Percentiles rank a stretch among this genome's conserved stretches.
Evolutionary conservation across 2,797 vertebrate genomes (phyloP).

Genomic region (Phalanger gymnotis): DNA sequence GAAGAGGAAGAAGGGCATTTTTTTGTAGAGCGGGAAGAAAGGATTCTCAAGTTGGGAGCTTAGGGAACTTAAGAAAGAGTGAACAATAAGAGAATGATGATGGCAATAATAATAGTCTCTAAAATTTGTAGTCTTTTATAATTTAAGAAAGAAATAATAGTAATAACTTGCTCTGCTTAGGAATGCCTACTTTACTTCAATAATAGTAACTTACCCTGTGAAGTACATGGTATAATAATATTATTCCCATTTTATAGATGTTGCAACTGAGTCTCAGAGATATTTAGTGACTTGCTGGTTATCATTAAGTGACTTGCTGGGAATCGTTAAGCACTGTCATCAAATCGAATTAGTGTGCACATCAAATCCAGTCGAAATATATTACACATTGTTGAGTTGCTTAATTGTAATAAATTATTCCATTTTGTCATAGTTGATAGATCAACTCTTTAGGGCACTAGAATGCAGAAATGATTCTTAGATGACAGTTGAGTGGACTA

Average conservation of each 20-base stretch:
- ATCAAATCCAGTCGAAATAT: background rate
- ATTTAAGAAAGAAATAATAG: too few relatives aligned
- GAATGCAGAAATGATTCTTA: background rate
- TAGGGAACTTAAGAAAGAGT: background rate
- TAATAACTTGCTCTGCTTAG: too few relatives aligned
- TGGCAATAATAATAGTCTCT: background rate
- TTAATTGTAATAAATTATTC: background rate
- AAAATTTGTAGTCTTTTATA: too few relatives aligned
- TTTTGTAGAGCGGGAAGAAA: background rate
- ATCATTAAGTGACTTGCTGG: too few relatives aligned
- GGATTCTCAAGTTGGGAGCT: background rate
- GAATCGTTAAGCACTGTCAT: background rate
- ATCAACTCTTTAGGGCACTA: background rate
- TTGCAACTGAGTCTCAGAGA: background rate
- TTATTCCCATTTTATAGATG: background rate
- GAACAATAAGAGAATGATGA: background rate
- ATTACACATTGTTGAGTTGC: background rate
- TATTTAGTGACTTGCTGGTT: background rate
- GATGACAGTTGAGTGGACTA: background rate
- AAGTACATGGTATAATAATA: background rate
- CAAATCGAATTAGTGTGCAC: background rate
- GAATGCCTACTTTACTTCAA: background rate
- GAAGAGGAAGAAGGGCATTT: background rate
- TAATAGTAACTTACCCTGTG: background rate
- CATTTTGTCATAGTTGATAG: background rate